phyloP scores from a whole-genome alignment of 2,888 invertebrate genomes.

The Peribatodes rhomboidaria region DNA sequence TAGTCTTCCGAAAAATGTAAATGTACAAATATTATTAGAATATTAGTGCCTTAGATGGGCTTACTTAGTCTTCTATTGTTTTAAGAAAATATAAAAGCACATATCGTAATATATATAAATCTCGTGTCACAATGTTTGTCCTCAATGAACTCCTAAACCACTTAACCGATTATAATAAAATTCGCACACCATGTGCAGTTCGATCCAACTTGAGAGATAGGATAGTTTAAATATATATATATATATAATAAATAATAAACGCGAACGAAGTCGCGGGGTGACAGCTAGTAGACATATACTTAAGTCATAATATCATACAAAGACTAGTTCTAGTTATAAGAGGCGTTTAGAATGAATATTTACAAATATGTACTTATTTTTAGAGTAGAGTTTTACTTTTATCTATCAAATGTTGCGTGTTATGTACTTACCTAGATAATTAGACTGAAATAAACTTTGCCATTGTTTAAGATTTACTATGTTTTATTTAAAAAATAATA shows the following conservation, averaged over 20 bases:
- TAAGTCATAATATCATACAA: conserved; percentile 27
- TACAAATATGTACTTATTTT: conserved; percentile 13
- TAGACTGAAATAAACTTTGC: conserved; percentile 23
- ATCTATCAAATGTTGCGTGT: neutral
- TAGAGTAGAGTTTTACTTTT: conserved; percentile 1
- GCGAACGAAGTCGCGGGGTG: too few species aligned
- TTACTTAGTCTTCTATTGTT: neutral
- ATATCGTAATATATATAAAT: too few species aligned
- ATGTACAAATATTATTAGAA: neutral
- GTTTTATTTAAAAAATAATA: neutral
- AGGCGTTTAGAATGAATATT: conserved; percentile 14
- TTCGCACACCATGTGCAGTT: too few species aligned
- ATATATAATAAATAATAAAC: too few species aligned
- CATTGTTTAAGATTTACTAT: conserved; percentile 5
- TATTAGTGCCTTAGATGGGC: conserved; percentile 22
- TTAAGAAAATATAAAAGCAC: neutral
- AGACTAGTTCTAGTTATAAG: conserved; percentile 17
- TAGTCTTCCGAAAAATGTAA: conserved; percentile 1
- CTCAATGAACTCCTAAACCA: too few species aligned
- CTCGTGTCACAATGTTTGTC: too few species aligned
- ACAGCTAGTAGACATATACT: too few species aligned
- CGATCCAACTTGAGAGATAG: too few species aligned
- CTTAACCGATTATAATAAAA: too few species aligned
- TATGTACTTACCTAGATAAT: conserved; percentile 13
- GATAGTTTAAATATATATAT: too few species aligned